Percentiles rank a stretch among this genome's conserved stretches.
Conservation (phyloP, 1,140 invertebrate genomes). For the Drosophila kurseongensis region DNA sequence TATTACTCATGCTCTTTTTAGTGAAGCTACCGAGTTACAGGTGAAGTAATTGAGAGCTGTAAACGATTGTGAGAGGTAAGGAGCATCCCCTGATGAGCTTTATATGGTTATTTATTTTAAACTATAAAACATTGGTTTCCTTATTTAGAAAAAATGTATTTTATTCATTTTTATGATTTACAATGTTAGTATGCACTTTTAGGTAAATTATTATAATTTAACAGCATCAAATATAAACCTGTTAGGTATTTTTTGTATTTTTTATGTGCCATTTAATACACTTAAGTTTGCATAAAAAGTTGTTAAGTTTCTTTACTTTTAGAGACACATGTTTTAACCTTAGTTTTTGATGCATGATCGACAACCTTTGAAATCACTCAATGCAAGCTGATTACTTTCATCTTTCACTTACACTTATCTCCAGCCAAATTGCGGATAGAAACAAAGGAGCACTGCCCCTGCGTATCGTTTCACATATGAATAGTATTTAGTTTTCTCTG, state of each 20-base stretch:
- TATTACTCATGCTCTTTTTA: constrained; percentile 1
- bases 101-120: background rate
- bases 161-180: background rate
- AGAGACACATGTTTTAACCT: too few relatives aligned
- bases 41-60: background rate
- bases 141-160: background rate
- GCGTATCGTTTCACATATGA: constrained; percentile 19
- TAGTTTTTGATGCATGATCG: background rate
- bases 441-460: constrained; percentile 6
- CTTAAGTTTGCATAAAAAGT: too few relatives aligned
- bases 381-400: constrained; percentile 22
- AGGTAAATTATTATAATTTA: too few relatives aligned
- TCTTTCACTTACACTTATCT: constrained; percentile 32
- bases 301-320: too few relatives aligned
- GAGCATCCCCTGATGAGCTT: background rate
- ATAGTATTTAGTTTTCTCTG: constrained; percentile 54
- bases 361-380: constrained; percentile 1
- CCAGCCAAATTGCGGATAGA: background rate
- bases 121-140: background rate
- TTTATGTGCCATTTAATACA: too few relatives aligned
- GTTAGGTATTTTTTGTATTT: too few relatives aligned
- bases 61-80: constrained; percentile 22
- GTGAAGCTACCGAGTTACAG: constrained; percentile 8
- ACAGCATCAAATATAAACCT: too few relatives aligned
- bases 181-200: background rate